Evolutionary conservation across 2,797 vertebrate genomes (phyloP).

Genomic region (Silurus lanzhouensis): DNA sequence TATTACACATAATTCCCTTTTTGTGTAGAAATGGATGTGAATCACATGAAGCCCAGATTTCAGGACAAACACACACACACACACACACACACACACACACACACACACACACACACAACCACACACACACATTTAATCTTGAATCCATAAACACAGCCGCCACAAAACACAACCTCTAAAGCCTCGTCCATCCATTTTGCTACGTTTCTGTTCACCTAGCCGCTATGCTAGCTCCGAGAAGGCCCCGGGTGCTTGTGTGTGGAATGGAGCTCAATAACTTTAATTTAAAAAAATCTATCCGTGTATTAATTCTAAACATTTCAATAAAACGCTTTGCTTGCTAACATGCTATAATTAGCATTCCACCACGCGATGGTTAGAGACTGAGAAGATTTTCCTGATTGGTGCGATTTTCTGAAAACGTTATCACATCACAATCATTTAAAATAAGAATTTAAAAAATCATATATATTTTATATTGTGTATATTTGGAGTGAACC

Average conservation of each 20-base stretch:
- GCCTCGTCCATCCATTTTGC: neutral
- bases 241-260: neutral
- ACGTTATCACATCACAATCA: too few relatives aligned
- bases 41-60: constrained; percentile 22
- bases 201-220: constrained; percentile 26
- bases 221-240: neutral
- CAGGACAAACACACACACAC: constrained; percentile 14
- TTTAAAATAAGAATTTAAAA: too few relatives aligned
- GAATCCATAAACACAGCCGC: constrained; percentile 12
- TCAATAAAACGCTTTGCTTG: neutral
- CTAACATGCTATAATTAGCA: neutral
- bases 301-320: neutral
- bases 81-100: too few relatives aligned
- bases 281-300: neutral
- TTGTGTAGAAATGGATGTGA: constrained; percentile 10
- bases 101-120: neutral
- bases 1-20: constrained; percentile 21
- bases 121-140: constrained; percentile 8
- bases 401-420: too few relatives aligned
- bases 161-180: constrained; percentile 2
- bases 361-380: too few relatives aligned
- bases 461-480: too few relatives aligned
- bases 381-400: too few relatives aligned
- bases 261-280: too few relatives aligned
- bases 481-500: too few relatives aligned